These are phyloP conservation scores for Tridacna crocea DNA, from an alignment of 2,888 invertebrate genomes.

Conservation along the genomic window DNA sequence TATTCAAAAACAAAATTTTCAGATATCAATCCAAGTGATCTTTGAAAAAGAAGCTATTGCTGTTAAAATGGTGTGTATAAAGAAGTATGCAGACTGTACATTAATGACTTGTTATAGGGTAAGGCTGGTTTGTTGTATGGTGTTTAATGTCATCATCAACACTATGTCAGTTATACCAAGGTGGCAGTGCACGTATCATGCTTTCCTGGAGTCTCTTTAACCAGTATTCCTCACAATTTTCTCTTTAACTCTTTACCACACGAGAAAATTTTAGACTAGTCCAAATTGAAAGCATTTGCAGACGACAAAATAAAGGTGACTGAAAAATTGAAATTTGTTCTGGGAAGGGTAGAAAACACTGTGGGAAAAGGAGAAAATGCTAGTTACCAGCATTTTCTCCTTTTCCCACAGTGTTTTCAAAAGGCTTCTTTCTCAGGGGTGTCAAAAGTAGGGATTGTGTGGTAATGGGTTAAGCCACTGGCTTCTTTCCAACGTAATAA, in stretches of 20 bases:
- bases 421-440: neutral
- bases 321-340: neutral
- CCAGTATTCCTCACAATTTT: too few relatives aligned
- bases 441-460: neutral
- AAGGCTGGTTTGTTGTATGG: neutral
- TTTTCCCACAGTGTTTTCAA: constrained; percentile 7
- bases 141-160: neutral
- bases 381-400: constrained; percentile 2
- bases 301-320: neutral
- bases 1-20: too few relatives aligned
- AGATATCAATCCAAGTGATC: too few relatives aligned
- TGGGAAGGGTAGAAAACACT: neutral
- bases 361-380: neutral
- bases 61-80: too few relatives aligned
- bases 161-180: neutral
- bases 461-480: neutral
- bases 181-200: neutral
- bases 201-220: neutral
- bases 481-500: neutral
- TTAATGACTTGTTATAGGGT: too few relatives aligned
- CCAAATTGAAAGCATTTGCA: neutral
- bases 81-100: too few relatives aligned
- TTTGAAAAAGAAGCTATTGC: too few relatives aligned
- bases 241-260: neutral
- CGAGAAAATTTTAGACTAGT: neutral